A percentile compares a stretch with the other conserved stretches of the same genome.
Evolutionary conservation across 2,888 invertebrate genomes (phyloP).

Genomic region (Phyllotreta cruciferae): DNA sequence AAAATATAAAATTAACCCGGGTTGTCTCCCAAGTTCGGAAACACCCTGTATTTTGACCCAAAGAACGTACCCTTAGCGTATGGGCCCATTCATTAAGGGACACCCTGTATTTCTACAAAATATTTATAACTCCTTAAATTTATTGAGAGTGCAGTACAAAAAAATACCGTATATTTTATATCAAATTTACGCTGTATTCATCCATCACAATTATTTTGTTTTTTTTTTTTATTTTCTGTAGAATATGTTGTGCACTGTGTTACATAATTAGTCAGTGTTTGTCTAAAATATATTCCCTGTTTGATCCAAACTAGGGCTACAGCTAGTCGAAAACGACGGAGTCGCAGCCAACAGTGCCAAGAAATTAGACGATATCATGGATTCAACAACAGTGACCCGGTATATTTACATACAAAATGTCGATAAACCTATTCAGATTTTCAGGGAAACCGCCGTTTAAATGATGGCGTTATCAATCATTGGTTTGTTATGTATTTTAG

Average conservation of each 20-base stretch:
- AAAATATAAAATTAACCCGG: no score
- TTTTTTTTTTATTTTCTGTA: constrained; percentile 36
- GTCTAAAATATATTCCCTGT: constrained; percentile 32
- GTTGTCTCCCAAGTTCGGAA: no score
- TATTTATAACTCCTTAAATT: not conserved
- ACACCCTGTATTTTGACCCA: no score
- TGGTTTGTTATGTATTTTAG: constrained; percentile 1
- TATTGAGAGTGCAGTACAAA: not conserved
- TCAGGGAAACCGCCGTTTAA: constrained; percentile 60
- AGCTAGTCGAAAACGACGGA: constrained; percentile 46
- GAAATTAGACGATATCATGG: constrained; percentile 52
- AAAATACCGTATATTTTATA: constrained; percentile 15
- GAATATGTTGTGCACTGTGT: constrained; percentile 39
- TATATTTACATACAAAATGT: constrained; percentile 59
- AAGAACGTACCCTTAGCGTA: no score
- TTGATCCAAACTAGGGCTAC: constrained; percentile 48
- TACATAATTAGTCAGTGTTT: constrained; percentile 34
- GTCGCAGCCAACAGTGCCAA: constrained; percentile 50
- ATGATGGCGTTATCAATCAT: not conserved
- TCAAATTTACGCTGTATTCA: constrained; percentile 15
- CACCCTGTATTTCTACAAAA: constrained; percentile 1
- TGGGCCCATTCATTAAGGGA: no score
- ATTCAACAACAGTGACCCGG: constrained; percentile 50
- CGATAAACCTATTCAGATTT: constrained; percentile 58
- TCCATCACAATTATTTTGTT: constrained; percentile 17